Base-by-base conservation (phyloP, 2,113 vertebrate species). In the Oceanites oceanicus region DNA sequence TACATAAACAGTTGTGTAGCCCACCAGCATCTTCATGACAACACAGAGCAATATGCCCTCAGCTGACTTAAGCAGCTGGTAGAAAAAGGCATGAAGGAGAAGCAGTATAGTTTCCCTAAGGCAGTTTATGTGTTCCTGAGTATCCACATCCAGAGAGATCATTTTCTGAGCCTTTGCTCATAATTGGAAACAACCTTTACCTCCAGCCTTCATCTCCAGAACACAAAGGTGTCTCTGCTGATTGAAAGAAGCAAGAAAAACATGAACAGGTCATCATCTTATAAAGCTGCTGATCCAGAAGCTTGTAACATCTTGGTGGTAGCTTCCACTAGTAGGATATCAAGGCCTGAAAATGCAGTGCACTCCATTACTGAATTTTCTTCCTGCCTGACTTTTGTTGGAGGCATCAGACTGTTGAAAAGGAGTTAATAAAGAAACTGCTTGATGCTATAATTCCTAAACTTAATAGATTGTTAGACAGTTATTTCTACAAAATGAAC, bases 401-500 rank as follows among this genome's bases (percentile, higher is more conserved):
- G 85, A 91, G n/a, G 25, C 63, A 87, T 76, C 79, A 80, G 53
- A 19, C 65, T 93, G 34, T 92, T 79, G 68, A 95, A 85, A 80
- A 94, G 72, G 49, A 87, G 34, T 97, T 97, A 94, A 95, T 95
- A 94, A 88, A 87, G 65, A 96, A 95, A 80, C 13, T 87, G 32
- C 53, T 94, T 96, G 91, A 50, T 72, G 50, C 49, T 74, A 68
- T 86, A 97, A 96, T 97, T 97, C 73, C 89, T 87, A 93, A 94
- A 88, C 47, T 71, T 95, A 97, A 96, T 96, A 98, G 91, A 86
- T 94, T 96, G 70, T 85, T 56, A 92, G 72, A 98, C 91, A 96
- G 67, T 93, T 86, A 92, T 94, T 96, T 97, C 93, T 97, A 75
- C 50, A 96, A 96, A 97, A 94, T 70, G 83, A 97, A 97, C 50